Evolutionary conservation across 2,113 vertebrate genomes (phyloP).

Genomic region (Sturnus vulgaris): DNA sequence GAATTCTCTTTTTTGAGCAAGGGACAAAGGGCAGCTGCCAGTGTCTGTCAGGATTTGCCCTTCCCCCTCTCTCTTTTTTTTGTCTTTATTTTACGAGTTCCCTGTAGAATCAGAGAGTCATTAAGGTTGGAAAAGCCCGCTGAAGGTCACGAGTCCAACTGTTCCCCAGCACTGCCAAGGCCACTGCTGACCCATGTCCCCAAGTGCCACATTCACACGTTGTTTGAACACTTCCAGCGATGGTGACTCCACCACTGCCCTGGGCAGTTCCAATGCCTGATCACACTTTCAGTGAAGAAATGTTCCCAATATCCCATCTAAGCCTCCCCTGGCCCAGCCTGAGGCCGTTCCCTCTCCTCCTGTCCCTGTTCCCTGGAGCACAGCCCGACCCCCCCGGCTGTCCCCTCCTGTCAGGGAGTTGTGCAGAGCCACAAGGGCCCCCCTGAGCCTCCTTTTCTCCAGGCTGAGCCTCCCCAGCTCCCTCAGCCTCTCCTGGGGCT

Average conservation of each 20-base stretch:
- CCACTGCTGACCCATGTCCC: not conserved
- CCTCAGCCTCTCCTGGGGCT: fast-evolving
- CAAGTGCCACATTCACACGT: not conserved
- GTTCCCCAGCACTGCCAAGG: not conserved
- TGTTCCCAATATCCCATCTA: not conserved
- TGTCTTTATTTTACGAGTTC: not conserved
- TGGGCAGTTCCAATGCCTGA: not conserved
- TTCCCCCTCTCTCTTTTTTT: not conserved
- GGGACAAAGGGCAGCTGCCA: not conserved
- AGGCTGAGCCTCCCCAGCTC: not conserved
- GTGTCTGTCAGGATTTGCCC: not conserved
- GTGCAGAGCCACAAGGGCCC: not conserved
- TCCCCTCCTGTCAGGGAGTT: not conserved
- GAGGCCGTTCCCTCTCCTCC: not conserved
- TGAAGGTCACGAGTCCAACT: not conserved
- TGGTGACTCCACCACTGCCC: not conserved
- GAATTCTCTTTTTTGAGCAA: not conserved
- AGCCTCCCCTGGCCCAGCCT: not conserved
- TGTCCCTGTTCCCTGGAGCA: not conserved
- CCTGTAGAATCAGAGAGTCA: not conserved
- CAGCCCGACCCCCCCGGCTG: fast-evolving
- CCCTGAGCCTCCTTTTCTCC: not conserved
- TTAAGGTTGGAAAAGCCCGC: not conserved
- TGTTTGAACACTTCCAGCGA: not conserved
- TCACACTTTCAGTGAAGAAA: not conserved